Base-by-base conservation (phyloP, 2,888 invertebrate genomes). In the Liodrosophila aerea region DNA sequence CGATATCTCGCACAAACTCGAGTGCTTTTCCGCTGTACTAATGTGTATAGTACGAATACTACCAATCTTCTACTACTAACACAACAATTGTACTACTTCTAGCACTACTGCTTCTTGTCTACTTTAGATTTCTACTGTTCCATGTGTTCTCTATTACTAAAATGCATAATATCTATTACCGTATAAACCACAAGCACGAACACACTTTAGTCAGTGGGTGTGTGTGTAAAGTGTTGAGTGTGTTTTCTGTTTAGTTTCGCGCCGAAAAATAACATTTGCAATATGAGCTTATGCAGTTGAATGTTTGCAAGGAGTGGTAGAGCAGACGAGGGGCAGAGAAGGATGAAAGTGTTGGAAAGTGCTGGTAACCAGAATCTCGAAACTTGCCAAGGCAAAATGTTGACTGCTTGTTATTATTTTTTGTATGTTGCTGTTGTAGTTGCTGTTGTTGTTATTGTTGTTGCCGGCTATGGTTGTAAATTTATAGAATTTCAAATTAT, bases 401-500 rank as follows among this genome's bases (percentile, higher is more conserved):
- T 72, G 61, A 71, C 66, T 67, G 47, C 34, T 47, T 44, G 13
- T 31, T 44, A 27, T 53, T 39, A n/a, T 50, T 58, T 11, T 27
- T 5, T 22, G 22, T 22, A 5, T 68, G 43, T 7, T 37, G 53
- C 29, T 41, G 16, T 7, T 29, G 33, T 13, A 41, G 34, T 7
- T 34, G 34, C 36, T 58, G 12, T 27, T 68, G 41, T 5, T 37
- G 52, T 31, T 41, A 12, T 7, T 29, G 34, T 12, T 47, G 36
- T 7, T 36, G 34, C 36, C 43, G 30, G 43, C 34, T 53, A 61
- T 80, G 73, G 64, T 62, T 83, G 71, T 65, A 62, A 77, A 71
- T 67, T 84, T 81, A 74, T 74, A 74, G 78, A 80, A 82, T 82
- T 85, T 73, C 62, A 73, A 75, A 85, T 82, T 80, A 80, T 73